These are phyloP conservation scores for Lepidostoma basale DNA, from an alignment of 1,140 invertebrate genomes.

Conservation along the genomic window DNA sequence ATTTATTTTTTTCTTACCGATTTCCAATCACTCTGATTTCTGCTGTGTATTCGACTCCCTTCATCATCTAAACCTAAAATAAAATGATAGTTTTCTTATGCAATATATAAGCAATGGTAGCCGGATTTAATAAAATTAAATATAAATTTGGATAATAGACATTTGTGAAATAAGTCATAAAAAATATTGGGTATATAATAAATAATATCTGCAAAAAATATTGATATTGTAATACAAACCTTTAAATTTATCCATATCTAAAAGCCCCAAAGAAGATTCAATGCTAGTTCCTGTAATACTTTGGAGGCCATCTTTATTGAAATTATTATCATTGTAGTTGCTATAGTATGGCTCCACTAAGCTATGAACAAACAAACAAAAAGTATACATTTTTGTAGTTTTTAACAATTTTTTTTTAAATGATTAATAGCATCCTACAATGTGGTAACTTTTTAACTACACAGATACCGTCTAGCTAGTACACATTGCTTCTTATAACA, in stretches of 20 bases:
- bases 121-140: no score
- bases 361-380: slow-evolving; percentile 21
- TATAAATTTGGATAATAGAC: not conserved
- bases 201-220: not conserved
- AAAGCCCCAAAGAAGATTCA: slow-evolving; percentile 41
- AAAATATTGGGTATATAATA: not conserved
- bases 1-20: slow-evolving; percentile 10
- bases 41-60: not conserved
- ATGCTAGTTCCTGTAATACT: slow-evolving; percentile 13
- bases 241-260: slow-evolving; percentile 39
- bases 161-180: not conserved
- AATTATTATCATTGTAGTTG: slow-evolving; percentile 14
- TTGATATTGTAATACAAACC: slow-evolving; percentile 25
- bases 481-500: no score
- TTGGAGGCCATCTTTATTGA: slow-evolving; percentile 1
- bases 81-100: no score
- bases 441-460: no score
- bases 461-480: no score
- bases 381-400: no score
- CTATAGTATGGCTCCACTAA: slow-evolving; percentile 32
- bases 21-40: not conserved
- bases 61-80: slow-evolving; percentile 5
- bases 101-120: no score
- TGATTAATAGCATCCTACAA: no score
- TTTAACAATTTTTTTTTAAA: no score